Evolutionary conservation across 2,797 vertebrate species (phyloP), one percentile per base, ranked within the genome.

Genomic region (Astyanax mexicanus): DNA sequence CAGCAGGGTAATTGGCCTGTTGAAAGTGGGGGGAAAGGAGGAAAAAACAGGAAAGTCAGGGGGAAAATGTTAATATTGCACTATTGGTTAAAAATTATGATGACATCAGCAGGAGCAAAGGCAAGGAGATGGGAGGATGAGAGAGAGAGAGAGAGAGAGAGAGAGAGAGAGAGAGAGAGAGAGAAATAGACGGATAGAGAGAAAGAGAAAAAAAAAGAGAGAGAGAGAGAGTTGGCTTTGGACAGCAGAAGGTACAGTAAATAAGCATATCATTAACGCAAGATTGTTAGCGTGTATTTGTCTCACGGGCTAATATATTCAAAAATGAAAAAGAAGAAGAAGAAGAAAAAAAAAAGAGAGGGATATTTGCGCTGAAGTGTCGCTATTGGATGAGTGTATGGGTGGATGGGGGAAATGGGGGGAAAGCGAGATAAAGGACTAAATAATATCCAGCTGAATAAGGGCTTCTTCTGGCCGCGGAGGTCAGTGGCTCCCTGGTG

Each of bases 381-480:
- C 88, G 88, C 84, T 84, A 91, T 87, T 84, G 81, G 66, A 72
- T n/a, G n/a, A n/a, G n/a, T n/a, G n/a, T n/a, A n/a, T n/a, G n/a
- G n/a, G n/a, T n/a, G n/a, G n/a, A 77, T 74, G 82, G 75, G 86
- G 85, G 81, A 86, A 80, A 77, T 40, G 51, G 75, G 84, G 88
- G 67, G 85, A n/a, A n/a, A n/a, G n/a, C n/a, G n/a, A n/a, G 89
- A 88, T 79, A 81, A 88, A 85, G 86, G 91, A 88, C 92, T 90
- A 90, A 90, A 86, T 90, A 91, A 88, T 81, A 86, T 90, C 76
- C 81, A 89, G 92, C 92, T 94, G 91, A 92, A 91, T 93, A 92
- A 94, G 91, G 91, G 86, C 88, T 94, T 94, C 89, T 88, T 82
- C 83, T 91, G 92, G 92, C 90, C 79, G 87, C 88, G 89, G 92